phyloP scores from a whole-genome alignment of 2,113 vertebrate genomes.

The Paedocypris sp. region DNA sequence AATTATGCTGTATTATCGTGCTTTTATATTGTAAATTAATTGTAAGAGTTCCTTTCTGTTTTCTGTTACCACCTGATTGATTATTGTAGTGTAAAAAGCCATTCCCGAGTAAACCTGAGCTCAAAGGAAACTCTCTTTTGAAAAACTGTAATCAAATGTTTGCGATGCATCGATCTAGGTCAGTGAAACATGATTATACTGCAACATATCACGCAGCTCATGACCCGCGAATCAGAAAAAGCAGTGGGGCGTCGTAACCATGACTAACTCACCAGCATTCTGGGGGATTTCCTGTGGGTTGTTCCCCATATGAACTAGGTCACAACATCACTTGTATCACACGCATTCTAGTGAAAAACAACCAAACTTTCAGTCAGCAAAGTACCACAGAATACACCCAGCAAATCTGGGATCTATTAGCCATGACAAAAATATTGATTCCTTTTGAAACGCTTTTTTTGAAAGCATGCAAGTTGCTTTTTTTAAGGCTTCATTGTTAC shows the following conservation, averaged over 20 bases:
- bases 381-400: constrained; percentile 42
- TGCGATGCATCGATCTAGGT: constrained; percentile 16
- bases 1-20: too few relatives aligned
- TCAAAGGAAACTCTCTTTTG: constrained; percentile 20
- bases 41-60: too few relatives aligned
- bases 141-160: neutral
- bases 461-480: too few relatives aligned
- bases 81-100: constrained; percentile 12
- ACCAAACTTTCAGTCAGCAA: constrained; percentile 44
- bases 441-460: constrained; percentile 41
- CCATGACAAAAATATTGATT: constrained; percentile 39
- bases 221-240: constrained; percentile 23
- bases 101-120: constrained; percentile 25
- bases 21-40: too few relatives aligned
- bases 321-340: constrained; percentile 48
- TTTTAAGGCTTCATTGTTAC: too few relatives aligned
- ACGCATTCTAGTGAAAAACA: constrained; percentile 45
- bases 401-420: constrained; percentile 51
- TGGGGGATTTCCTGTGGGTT: constrained; percentile 61
- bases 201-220: neutral
- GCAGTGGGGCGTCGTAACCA: constrained; percentile 34
- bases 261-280: constrained; percentile 37
- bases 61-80: neutral
- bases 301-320: constrained; percentile 59
- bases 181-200: constrained; percentile 9